These are phyloP conservation scores for Phycodurus eques DNA, from an alignment of 2,113 vertebrate genomes.

Conservation along the genomic window DNA sequence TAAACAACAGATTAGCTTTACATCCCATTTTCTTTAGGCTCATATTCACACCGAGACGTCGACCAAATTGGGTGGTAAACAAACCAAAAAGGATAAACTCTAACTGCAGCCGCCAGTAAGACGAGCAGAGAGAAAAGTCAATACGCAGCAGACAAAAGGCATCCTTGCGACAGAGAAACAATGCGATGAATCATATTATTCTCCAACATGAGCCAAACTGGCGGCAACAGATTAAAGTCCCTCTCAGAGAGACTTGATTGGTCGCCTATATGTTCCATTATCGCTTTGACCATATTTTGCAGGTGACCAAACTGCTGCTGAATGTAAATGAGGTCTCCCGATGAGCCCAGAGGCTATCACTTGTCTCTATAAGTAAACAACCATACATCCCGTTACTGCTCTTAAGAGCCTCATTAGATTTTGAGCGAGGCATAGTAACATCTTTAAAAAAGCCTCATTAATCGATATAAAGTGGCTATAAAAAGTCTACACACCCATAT, in stretches of 20 bases:
- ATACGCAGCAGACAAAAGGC: constrained; percentile 1
- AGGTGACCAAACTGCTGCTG: constrained; percentile 34
- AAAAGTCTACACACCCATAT: not conserved
- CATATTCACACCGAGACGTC: not conserved
- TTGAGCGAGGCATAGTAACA: constrained; percentile 4
- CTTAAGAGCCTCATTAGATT: constrained; percentile 51
- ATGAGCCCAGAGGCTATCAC: constrained; percentile 21
- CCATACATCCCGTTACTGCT: constrained; percentile 48
- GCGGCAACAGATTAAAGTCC: constrained; percentile 16
- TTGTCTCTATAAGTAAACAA: constrained; percentile 37
- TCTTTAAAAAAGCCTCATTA: not conserved
- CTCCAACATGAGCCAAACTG: constrained; percentile 30
- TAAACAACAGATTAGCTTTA: not conserved
- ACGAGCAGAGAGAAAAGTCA: not conserved
- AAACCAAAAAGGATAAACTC: constrained; percentile 2
- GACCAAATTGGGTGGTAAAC: not conserved
- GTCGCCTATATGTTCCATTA: constrained; percentile 28
- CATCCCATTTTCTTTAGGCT: not conserved
- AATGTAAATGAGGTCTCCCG: constrained; percentile 43
- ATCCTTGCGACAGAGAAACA: not conserved
- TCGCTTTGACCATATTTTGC: constrained; percentile 49
- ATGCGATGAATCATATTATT: constrained; percentile 17
- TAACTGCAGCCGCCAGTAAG: not conserved
- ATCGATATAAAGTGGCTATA: not conserved
- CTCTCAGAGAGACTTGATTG: not conserved